Base-by-base conservation (phyloP, 2,888 invertebrate genomes). In the Bugulina stolonifera region DNA sequence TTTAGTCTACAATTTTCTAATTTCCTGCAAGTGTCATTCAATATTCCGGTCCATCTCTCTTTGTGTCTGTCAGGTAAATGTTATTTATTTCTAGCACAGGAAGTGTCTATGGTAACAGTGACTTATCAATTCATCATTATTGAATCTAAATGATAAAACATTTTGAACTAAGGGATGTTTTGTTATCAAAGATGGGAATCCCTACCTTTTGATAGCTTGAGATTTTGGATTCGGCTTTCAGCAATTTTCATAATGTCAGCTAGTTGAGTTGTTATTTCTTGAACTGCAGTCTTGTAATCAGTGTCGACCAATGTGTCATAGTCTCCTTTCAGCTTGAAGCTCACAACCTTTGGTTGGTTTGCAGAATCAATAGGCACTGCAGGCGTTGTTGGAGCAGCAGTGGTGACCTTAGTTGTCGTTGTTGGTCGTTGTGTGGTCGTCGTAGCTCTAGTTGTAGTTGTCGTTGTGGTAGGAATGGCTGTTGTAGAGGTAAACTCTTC, bases 191-290 rank as follows among this genome's bases (percentile, higher is more conserved):
- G n/a, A n/a, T n/a, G n/a, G n/a, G n/a, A n/a, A n/a, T n/a, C n/a
- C 57, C 25, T 14, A 64, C 64, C 64, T 64, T 64, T 64, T 23
- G 64, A 25, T 27, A 64, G 32, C 32, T 25, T 64, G 32, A 64
- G 64, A 14, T 64, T 64, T 32, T 64, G 64, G 10, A 64, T 64
- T 64, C 64, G 27, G 29, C 32, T n/a, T 32, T 22, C 25, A 5
- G 3, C 10, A 3, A 64, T n/a, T 27, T 64, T 14, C 64, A 64
- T 64, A 32, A 27, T 34, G 29, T 27, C 32, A 34, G 64, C 64
- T n/a, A 64, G 64, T 64, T 64, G 64, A 5, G 64, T 23, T 32
- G 22, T 64, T 1, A 64, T 32, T n/a, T 64, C 29, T 5, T 25
- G 25, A 32, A 34, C 64, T 32, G 64, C 64, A 29, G 14, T 32